Evolutionary conservation across 2,797 vertebrate genomes (phyloP).

Genomic region (Trachops cirrhosus): DNA sequence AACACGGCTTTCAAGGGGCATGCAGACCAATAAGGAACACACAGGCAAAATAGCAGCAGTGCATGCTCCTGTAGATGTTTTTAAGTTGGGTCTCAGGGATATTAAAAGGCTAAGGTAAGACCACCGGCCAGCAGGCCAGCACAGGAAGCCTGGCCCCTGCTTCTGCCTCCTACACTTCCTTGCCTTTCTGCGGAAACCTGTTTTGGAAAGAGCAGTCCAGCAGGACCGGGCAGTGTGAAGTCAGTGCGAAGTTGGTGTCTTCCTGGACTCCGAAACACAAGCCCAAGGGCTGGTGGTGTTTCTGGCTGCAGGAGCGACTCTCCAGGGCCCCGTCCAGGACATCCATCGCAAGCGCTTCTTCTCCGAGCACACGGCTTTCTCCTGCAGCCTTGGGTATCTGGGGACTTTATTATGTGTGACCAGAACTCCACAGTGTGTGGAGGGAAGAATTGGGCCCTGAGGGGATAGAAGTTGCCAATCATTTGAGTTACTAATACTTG

Average conservation of each 20-base stretch:
- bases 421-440: neutral
- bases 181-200: neutral
- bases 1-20: neutral
- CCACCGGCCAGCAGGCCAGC: neutral
- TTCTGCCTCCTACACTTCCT: neutral
- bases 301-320: neutral
- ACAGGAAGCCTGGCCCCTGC: neutral
- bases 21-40: neutral
- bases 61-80: neutral
- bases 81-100: neutral
- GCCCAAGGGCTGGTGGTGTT: neutral
- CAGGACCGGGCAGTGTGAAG: neutral
- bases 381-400: neutral
- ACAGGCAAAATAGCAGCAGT: neutral
- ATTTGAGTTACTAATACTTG: conserved; percentile 41
- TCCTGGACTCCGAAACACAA: neutral
- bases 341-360: neutral
- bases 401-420: conserved; percentile 57
- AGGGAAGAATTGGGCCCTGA: conserved; percentile 25
- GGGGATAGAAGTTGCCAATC: conserved; percentile 27
- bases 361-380: neutral
- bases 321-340: neutral
- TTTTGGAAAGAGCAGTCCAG: neutral
- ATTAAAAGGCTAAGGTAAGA: neutral
- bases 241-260: rapidly evolving